Base-by-base conservation (phyloP, 1,140 invertebrate species). In the Halictus rubicundus region DNA sequence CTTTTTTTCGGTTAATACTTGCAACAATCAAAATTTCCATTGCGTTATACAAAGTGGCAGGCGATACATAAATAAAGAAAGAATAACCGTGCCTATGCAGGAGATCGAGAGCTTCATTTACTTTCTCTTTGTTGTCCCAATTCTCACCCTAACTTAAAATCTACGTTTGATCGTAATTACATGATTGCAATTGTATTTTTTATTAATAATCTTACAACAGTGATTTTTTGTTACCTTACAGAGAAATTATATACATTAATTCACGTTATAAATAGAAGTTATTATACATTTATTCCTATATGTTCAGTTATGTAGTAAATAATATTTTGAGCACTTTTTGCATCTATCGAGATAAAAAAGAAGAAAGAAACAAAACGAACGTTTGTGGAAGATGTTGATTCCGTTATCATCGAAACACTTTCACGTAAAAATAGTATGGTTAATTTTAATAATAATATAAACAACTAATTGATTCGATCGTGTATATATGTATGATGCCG, bases 221-320 rank as follows among this genome's bases (percentile, higher is more conserved):
- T 59, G 14, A 46, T 64, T 32, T 84, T 49, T 46, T 85, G 54
- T 80, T 73, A 82, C 73, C 77, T 85, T 85, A 81, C 59, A 70
- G 76, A 78, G 82, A 81, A 88, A 84, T 89, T 89, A 90, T 89
- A 88, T 89, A 89, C 86, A 89, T 87, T 86, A 85, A 88, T 85
- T 77, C 77, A 74, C 87, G 77, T 89, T 85, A 91, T 90, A 90
- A 90, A 91, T 91, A 91, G 88, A 91, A 90, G 88, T 90, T 91
- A 91, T 91, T 89, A 85, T 85, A 90, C 85, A 87, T 65, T 82
- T 80, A 82, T 80, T 69, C 32, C 75, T 87, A 86, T 70, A 87
- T 68, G 72, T 87, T 68, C 37, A 61, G 61, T 83, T 77, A 83
- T 75, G 42, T 82, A 81, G 77, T 76, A 78, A 81, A 86, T 83